phyloP scores from a whole-genome alignment of 2,113 vertebrate species.

The Jaculus jaculus region DNA sequence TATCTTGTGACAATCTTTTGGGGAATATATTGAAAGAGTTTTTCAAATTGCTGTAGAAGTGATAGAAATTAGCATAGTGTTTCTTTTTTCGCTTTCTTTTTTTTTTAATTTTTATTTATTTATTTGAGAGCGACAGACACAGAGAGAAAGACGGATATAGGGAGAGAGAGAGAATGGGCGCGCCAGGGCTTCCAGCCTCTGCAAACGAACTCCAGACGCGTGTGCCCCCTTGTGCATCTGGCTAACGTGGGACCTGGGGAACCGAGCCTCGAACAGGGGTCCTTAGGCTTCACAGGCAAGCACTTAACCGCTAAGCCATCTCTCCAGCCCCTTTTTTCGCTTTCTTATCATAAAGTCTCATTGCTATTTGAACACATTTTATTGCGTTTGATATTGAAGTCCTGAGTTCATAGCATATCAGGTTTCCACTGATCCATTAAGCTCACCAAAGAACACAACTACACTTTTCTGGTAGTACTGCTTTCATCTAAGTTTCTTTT shows the following conservation, averaged over 20 bases:
- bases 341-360: conserved; percentile 29
- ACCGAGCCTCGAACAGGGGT: too few relatives aligned
- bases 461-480: conserved; percentile 40
- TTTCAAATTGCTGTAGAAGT: conserved; percentile 7
- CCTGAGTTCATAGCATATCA: conserved; percentile 35
- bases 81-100: conserved; percentile 49
- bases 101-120: too few relatives aligned
- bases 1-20: neutral
- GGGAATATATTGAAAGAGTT: neutral
- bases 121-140: too few relatives aligned
- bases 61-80: conserved; percentile 45
- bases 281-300: too few relatives aligned
- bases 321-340: conserved; percentile 52
- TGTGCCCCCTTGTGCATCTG: too few relatives aligned
- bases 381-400: conserved; percentile 49
- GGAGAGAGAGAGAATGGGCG: too few relatives aligned
- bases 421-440: conserved; percentile 47
- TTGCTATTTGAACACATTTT: neutral
- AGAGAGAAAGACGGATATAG: too few relatives aligned
- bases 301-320: too few relatives aligned
- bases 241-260: too few relatives aligned
- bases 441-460: conserved; percentile 45
- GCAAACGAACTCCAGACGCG: too few relatives aligned
- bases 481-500: too few relatives aligned
- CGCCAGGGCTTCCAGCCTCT: too few relatives aligned